phyloP scores from a whole-genome alignment of 2,888 invertebrate genomes.

The Volucella inflata region DNA sequence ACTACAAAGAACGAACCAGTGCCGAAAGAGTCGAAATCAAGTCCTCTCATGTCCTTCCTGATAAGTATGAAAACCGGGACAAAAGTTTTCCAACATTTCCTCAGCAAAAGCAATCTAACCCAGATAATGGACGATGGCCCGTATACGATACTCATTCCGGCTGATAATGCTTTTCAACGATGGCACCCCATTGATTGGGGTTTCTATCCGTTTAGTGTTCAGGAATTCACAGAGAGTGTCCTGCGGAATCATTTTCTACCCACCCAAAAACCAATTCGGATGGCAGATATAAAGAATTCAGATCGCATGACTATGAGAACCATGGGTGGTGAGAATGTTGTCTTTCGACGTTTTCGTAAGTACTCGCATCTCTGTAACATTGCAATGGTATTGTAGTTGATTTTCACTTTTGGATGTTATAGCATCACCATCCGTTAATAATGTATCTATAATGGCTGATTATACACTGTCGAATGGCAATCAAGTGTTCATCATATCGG shows the following conservation, averaged over 20 bases:
- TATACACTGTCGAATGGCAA: conserved; percentile 87
- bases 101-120: conserved; percentile 86
- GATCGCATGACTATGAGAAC: conserved; percentile 85
- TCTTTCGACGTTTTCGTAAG: conserved; percentile 86
- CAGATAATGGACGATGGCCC: conserved; percentile 85
- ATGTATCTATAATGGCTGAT: conserved; percentile 86
- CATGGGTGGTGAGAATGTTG: conserved; percentile 86
- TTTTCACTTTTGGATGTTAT: conserved; percentile 72
- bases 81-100: conserved; percentile 87
- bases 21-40: conserved; percentile 82
- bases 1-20: conserved; percentile 83
- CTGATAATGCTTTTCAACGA: conserved; percentile 87
- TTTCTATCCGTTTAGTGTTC: conserved; percentile 88
- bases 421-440: conserved; percentile 86
- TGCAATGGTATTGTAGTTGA: conserved; percentile 22
- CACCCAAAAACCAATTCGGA: conserved; percentile 85
- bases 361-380: conserved; percentile 70
- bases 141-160: conserved; percentile 87
- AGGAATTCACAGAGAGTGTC: conserved; percentile 87
- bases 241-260: conserved; percentile 87
- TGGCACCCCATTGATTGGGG: conserved; percentile 90
- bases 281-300: conserved; percentile 84
- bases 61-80: conserved; percentile 87
- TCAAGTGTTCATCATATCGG: conserved; percentile 86
- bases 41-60: conserved; percentile 84